A percentile compares a stretch with the other conserved stretches of the same genome.
Evolutionary conservation across 2,797 vertebrate species (phyloP).

Genomic region (Chaetodon trifasciatus): DNA sequence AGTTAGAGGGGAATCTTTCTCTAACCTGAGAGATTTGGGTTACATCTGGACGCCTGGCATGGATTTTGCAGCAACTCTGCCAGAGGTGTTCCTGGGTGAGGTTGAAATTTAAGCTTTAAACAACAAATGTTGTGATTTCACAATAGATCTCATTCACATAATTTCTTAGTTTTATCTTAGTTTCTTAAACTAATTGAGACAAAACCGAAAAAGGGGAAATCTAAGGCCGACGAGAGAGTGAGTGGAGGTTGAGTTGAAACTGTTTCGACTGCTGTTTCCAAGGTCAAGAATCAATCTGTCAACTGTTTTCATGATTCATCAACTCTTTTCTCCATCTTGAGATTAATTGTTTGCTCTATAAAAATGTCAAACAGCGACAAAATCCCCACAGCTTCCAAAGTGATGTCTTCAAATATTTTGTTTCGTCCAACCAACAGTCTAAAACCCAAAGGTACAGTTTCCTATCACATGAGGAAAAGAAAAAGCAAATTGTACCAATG

Average conservation of each 20-base stretch:
- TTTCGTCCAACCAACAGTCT: not conserved
- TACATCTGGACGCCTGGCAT: constrained; percentile 9
- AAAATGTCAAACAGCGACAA: not conserved
- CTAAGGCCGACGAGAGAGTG: not conserved
- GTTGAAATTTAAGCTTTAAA: constrained; percentile 1
- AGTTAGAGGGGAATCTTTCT: constrained; percentile 25
- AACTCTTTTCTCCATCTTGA: not conserved
- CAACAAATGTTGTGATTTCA: not conserved
- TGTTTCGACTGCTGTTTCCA: not conserved
- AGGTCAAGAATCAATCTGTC: not conserved
- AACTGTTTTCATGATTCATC: not conserved
- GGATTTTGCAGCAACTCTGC: constrained; percentile 11
- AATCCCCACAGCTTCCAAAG: not conserved
- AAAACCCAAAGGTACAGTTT: too few species aligned
- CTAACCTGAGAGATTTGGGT: constrained; percentile 26
- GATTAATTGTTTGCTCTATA: not conserved
- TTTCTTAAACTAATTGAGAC: not conserved
- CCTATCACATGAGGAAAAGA: too few species aligned
- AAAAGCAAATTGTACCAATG: too few species aligned
- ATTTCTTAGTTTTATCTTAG: not conserved
- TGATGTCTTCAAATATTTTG: not conserved
- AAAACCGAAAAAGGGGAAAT: not conserved
- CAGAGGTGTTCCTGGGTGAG: not conserved
- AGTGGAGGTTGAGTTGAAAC: not conserved
- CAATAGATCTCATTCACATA: not conserved